Evolutionary conservation across 2,888 invertebrate genomes (phyloP).

Genomic region (Selenia dentaria): DNA sequence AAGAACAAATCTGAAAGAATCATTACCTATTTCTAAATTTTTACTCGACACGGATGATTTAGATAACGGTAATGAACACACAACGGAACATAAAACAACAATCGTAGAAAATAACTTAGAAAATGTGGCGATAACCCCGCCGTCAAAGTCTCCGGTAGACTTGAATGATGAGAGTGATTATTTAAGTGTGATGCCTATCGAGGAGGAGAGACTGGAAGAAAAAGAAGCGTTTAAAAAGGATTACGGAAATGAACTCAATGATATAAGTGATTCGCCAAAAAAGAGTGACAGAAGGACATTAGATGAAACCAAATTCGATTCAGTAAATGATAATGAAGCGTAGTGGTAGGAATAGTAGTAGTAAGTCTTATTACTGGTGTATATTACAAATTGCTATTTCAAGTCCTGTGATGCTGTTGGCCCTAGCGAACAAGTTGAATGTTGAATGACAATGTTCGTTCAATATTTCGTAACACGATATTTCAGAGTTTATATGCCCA

Average conservation of each 20-base stretch:
- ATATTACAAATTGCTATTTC: slow-evolving; percentile 53
- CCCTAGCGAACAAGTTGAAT: slow-evolving; percentile 51
- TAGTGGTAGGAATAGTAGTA: slow-evolving; percentile 45
- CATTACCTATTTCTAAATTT: slow-evolving; percentile 60
- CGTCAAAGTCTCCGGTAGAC: slow-evolving; percentile 26
- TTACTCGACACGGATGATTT: slow-evolving; percentile 74
- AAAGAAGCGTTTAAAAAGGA: slow-evolving; percentile 52
- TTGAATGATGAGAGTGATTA: slow-evolving; percentile 46
- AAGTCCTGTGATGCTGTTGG: slow-evolving; percentile 67
- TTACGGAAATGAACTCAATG: slow-evolving; percentile 65
- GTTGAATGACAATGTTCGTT: background rate
- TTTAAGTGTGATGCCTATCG: slow-evolving; percentile 71
- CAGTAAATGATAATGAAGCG: slow-evolving; percentile 65
- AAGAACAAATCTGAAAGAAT: slow-evolving; percentile 34
- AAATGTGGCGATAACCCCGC: slow-evolving; percentile 30
- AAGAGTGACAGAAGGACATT: slow-evolving; percentile 76
- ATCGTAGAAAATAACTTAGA: slow-evolving; percentile 33
- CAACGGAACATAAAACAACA: slow-evolving; percentile 33
- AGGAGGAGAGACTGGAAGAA: slow-evolving; percentile 46
- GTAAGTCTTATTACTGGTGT: slow-evolving; percentile 42
- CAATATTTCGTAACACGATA: background rate
- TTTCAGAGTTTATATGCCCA: background rate
- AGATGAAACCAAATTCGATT: slow-evolving; percentile 63
- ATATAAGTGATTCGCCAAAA: slow-evolving; percentile 77
- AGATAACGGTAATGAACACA: slow-evolving; percentile 44